Base-by-base conservation (phyloP, 2,888 invertebrate genomes). In the Seladonia tumulorum region DNA sequence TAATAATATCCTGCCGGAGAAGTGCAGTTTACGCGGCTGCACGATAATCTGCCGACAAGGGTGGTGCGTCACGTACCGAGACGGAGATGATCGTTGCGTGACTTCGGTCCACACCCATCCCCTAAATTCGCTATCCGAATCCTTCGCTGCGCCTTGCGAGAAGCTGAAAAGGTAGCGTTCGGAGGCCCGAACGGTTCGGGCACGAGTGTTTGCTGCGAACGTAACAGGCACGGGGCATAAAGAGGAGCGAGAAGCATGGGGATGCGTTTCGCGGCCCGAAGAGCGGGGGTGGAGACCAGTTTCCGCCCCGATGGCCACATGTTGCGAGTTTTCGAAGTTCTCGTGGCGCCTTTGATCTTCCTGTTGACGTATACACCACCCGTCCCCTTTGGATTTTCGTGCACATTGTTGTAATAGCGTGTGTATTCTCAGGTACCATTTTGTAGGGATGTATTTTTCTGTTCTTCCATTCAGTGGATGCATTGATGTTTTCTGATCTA, bases 241-340 rank as follows among this genome's bases (percentile, higher is more conserved):
- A 70, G 42, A n/a, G 14, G 5, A 29, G 8, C 14, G n/a, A 2
- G 25, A 73, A 25, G 78, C 68, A 74, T 12, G 25, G 25, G 16
- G 60, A 22, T 47, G 14, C 42, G 29, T 16, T n/a, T 10, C n/a
- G 72, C 70, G 73, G 79, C 75, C n/a, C 35, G 83, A 87, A 70
- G 79, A 79, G 86, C 84, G 90, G 78, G 86, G 84, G 88, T 87
- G 88, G 86, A 66, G 68, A 42, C 78, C 49, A 53, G 73, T 75
- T 83, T 79, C 87, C 75, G 80, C 74, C 63, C 88, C 93, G 94
- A 91, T 93, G 91, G 93, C 93, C 94, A 94, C 93, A 94, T 94
- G 94, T 93, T 93, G 93, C 93, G 88, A 91, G 90, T 90, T 87
- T 85, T 53, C 79, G 86, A 35, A 45, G 25, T 81, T 60, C 85